Conservation (phyloP, 2,113 vertebrate species). For the Tympanuchus pallidicinctus region DNA sequence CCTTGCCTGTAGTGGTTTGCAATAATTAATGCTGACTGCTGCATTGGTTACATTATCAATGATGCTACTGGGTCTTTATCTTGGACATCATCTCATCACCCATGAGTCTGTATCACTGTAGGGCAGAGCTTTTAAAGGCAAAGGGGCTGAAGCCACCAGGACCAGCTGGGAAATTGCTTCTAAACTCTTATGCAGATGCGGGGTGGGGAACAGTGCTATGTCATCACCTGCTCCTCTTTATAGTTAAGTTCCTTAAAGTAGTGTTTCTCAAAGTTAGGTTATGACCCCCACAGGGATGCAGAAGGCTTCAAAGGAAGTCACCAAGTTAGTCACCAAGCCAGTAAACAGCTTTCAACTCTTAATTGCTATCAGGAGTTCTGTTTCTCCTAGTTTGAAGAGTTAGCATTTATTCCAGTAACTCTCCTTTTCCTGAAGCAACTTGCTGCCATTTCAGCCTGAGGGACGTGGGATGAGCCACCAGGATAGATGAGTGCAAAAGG, state of each 20-base stretch:
- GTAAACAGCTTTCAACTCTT: conserved; percentile 44
- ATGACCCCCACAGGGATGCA: conserved; percentile 18
- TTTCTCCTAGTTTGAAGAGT: conserved; percentile 38
- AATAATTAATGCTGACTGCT: conserved; percentile 58
- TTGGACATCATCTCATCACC: conserved; percentile 12
- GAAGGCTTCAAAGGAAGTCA: conserved; percentile 56
- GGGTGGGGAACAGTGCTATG: conserved; percentile 22
- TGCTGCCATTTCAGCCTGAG: conserved; percentile 1
- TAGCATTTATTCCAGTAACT: conserved; percentile 28
- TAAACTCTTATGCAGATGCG: neutral
- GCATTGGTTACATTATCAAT: conserved; percentile 29
- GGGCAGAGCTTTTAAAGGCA: conserved; percentile 38
- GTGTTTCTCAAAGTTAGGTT: conserved; percentile 30
- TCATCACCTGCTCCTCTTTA: conserved; percentile 14
- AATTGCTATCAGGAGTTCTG: conserved; percentile 11
- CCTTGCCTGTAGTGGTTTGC: conserved; percentile 30
- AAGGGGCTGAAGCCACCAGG: conserved; percentile 42
- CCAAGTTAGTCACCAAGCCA: neutral
- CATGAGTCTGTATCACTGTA: conserved; percentile 15
- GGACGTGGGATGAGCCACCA: conserved; percentile 37
- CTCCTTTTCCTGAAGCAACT: conserved; percentile 32
- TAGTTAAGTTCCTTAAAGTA: conserved; percentile 47
- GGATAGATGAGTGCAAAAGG: neutral
- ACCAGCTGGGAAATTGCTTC: conserved; percentile 26
- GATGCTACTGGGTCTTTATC: conserved; percentile 38